Percentiles rank a stretch among this genome's conserved stretches.
Conservation (phyloP, 2,888 invertebrate genomes). For the Caenorhabditis sinica region DNA sequence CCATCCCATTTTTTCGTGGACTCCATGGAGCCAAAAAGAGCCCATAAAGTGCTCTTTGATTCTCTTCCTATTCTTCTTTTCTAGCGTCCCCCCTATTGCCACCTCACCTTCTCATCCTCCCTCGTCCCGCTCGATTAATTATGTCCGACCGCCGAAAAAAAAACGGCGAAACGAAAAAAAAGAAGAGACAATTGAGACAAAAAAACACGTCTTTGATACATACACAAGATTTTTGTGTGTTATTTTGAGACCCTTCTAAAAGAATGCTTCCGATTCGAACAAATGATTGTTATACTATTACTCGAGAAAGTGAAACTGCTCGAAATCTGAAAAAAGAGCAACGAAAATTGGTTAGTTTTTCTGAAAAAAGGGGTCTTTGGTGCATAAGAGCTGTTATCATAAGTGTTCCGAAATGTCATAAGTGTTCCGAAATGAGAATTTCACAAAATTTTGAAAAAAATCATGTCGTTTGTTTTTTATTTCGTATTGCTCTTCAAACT, state of each 20-base stretch:
- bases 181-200: neutral
- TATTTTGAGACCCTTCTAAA: neutral
- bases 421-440: too few species aligned
- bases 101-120: neutral
- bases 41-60: neutral
- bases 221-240: neutral
- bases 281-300: slow-evolving; percentile 9
- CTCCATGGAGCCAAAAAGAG: neutral
- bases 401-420: too few species aligned
- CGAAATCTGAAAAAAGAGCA: neutral
- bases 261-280: slow-evolving; percentile 40
- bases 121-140: neutral
- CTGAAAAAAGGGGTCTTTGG: neutral
- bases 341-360: slow-evolving; percentile 5
- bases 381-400: too few species aligned
- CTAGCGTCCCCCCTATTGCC: neutral
- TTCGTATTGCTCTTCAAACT: too few species aligned
- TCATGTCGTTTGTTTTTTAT: too few species aligned
- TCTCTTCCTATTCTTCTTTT: neutral
- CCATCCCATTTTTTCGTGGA: too few species aligned
- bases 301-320: too few species aligned
- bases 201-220: neutral
- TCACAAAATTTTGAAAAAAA: too few species aligned
- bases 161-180: neutral
- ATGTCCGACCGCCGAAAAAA: slow-evolving; percentile 8